phyloP scores from a whole-genome alignment of 2,113 vertebrate genomes.

The Laterallus jamaicensis region DNA sequence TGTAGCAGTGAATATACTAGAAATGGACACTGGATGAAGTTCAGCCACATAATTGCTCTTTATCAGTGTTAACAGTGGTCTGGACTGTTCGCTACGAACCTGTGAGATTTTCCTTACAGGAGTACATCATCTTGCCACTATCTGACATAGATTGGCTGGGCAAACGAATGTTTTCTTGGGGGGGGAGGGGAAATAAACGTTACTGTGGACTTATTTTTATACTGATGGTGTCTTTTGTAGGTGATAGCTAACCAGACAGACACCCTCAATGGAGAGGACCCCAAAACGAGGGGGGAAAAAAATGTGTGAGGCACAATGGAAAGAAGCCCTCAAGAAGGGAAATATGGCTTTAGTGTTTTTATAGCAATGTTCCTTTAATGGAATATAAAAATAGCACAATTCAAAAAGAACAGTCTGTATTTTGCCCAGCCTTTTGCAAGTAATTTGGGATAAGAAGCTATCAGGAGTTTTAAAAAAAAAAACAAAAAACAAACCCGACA shows the following conservation, averaged over 20 bases:
- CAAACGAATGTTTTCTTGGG: conserved; percentile 64
- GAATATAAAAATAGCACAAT: conserved; percentile 60
- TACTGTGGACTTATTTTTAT: conserved; percentile 71
- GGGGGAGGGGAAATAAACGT: conserved; percentile 62
- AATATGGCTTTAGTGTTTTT: conserved; percentile 67
- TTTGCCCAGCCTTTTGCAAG: conserved; percentile 82
- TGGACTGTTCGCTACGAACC: conserved; percentile 78
- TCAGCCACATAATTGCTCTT: conserved; percentile 75
- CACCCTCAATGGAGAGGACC: conserved; percentile 47
- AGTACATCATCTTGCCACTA: conserved; percentile 73
- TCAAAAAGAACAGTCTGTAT: conserved; percentile 24
- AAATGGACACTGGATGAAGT: conserved; percentile 75
- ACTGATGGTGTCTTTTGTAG: conserved; percentile 71
- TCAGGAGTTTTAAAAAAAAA: conserved; percentile 65
- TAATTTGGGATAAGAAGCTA: conserved; percentile 73
- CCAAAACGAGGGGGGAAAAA: conserved; percentile 24
- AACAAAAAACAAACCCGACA: background rate
- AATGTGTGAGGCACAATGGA: conserved; percentile 57
- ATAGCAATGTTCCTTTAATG: conserved; percentile 56
- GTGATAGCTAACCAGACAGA: conserved; percentile 56
- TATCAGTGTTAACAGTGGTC: conserved; percentile 81
- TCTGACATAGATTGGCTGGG: conserved; percentile 72
- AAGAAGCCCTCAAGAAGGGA: conserved; percentile 60
- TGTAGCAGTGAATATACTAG: conserved; percentile 75
- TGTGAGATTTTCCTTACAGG: conserved; percentile 76